Evolutionary conservation across 2,113 vertebrate genomes (phyloP).

Genomic region (Lycaon pictus): DNA sequence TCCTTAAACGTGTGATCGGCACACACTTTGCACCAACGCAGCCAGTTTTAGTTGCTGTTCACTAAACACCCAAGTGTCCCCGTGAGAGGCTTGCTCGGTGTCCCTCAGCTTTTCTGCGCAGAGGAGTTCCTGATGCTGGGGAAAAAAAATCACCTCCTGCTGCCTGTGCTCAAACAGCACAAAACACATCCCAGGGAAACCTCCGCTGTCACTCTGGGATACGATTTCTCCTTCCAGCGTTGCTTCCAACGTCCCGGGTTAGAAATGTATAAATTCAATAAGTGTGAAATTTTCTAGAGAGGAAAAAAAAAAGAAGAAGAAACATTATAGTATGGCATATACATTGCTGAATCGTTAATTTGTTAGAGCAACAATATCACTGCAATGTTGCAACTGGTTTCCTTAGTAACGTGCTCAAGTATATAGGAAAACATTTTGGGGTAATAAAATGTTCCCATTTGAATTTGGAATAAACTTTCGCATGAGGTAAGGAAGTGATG

Average conservation of each 20-base stretch:
- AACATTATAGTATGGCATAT: constrained; percentile 21
- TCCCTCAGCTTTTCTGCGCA: background rate
- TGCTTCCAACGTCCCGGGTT: constrained; percentile 62
- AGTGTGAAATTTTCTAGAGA: constrained; percentile 76
- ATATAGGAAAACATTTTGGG: constrained; percentile 76
- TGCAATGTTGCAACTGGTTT: constrained; percentile 69
- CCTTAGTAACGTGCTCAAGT: constrained; percentile 75
- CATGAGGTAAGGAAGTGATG: constrained; percentile 65
- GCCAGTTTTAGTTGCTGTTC: background rate
- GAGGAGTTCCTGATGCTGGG: background rate
- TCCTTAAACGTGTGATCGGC: constrained; percentile 70
- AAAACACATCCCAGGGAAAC: constrained; percentile 26
- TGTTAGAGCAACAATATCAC: constrained; percentile 64
- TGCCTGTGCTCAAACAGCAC: background rate
- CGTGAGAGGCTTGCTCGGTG: background rate
- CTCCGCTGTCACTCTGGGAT: background rate
- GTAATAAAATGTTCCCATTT: constrained; percentile 79
- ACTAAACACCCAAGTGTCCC: background rate
- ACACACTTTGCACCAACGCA: constrained; percentile 51
- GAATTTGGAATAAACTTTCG: constrained; percentile 77
- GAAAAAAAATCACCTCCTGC: background rate
- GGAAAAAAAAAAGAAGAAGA: constrained; percentile 34
- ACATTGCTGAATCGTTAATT: constrained; percentile 69
- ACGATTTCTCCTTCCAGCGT: constrained; percentile 1
- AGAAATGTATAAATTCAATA: constrained; percentile 64